Evolutionary conservation across 2,797 vertebrate genomes (phyloP), one percentile per base, ranked within the genome.

Genomic region (Hemibagrus guttatus): DNA sequence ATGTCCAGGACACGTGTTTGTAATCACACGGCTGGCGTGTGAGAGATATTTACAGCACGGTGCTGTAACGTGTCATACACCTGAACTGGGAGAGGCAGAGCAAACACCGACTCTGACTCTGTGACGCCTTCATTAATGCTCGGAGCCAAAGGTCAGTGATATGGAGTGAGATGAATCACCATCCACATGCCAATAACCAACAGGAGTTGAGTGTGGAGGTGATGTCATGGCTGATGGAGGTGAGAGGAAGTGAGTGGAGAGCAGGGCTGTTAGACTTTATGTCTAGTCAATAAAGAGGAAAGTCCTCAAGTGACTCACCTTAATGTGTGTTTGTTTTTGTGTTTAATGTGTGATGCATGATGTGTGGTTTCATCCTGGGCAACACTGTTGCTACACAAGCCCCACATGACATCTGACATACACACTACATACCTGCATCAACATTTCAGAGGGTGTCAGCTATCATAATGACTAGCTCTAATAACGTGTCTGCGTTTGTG

Each of bases 271-370:
- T 78, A 21, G 74, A 78, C 31, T 59, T 58, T 59, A 56, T 58
- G 54, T 79, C 76, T 59, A 19, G 28, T 35, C 54, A 19, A 23
- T 35, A 7, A 21, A 11, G 78, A 42, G 79, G 61, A 31, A 66
- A 82, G 61, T 82, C 80, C 80, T 61, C 0, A 39, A 63, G 14
- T 81, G 59, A 81, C 39, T 81, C 39, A 63, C 59, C 39, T 49
- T n/a, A 17, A 46, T 9, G 78, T 81, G 21, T 78, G 54, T 59
- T 26, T 23, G 28, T 80, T 35, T 80, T n/a, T 61, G 13, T 26
- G 28, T 31, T 58, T 35, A 26, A 72, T 52, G 42, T 28, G 14
- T 28, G 26, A 72, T 52, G 42, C 16, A 6, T 28, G 26, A 49
- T 39, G 21, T 42, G 76, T 54, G 49, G 28, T 78, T 78, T 78